A percentile compares a stretch with the other conserved stretches of the same genome.
Evolutionary conservation across 2,113 vertebrate species (phyloP).

Genomic region (pig (Sus scrofa)): DNA sequence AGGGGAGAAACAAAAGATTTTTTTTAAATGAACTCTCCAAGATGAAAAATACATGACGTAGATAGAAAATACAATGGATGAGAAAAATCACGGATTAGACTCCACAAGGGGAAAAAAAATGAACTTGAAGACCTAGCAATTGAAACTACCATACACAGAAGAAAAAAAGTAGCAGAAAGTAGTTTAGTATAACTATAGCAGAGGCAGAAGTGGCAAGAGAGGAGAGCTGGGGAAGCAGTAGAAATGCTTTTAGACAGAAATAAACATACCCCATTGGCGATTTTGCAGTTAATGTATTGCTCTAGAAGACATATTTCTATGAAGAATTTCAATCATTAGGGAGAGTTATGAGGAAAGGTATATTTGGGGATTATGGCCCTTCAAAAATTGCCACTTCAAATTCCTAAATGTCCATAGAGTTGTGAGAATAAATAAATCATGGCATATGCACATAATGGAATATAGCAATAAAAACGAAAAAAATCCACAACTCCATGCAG

Average conservation of each 20-base stretch:
- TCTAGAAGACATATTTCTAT: not conserved
- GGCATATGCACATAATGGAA: not conserved
- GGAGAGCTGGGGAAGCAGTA: not conserved
- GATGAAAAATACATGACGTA: not conserved
- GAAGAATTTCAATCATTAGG: not conserved
- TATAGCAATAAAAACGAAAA: not conserved
- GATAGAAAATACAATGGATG: not conserved
- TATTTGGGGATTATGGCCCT: not conserved
- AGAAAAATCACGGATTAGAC: not conserved
- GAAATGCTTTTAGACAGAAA: not conserved
- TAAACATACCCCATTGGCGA: not conserved
- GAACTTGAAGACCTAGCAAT: not conserved
- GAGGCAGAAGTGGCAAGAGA: not conserved
- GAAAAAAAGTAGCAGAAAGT: not conserved
- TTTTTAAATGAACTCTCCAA: not conserved
- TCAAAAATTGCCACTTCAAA: conserved; percentile 15
- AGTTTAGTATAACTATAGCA: not conserved
- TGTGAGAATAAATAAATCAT: not conserved
- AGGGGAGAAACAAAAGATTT: not conserved
- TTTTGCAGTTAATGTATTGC: not conserved
- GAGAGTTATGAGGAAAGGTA: not conserved
- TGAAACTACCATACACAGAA: not conserved
- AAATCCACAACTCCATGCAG: not conserved
- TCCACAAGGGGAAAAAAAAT: not conserved
- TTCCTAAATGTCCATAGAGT: not conserved